Percentiles rank a stretch among this genome's conserved stretches.
These are phyloP conservation scores for Camponotus fellah DNA, from an alignment of 2,888 invertebrate species.

Conservation along the genomic window DNA sequence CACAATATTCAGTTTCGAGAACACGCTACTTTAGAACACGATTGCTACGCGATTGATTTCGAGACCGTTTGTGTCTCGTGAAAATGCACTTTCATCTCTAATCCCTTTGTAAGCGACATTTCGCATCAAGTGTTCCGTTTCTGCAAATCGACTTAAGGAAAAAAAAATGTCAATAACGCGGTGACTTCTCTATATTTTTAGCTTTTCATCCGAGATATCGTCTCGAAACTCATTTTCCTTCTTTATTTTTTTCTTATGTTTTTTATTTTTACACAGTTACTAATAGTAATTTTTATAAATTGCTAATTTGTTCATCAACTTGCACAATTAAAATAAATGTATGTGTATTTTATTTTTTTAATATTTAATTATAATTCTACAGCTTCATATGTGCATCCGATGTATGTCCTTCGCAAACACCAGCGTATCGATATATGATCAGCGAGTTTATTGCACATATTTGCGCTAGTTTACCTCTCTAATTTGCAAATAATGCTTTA, in stretches of 20 bases:
- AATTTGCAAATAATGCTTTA: slow-evolving; percentile 6
- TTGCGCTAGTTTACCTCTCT: background rate
- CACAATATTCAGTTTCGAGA: background rate
- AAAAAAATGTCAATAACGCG: background rate
- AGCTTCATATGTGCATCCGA: background rate
- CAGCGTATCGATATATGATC: background rate
- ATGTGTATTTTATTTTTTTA: background rate
- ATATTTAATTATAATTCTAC: background rate
- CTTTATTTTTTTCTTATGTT: background rate
- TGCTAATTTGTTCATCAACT: background rate
- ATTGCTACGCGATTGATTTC: background rate
- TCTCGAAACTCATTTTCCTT: background rate
- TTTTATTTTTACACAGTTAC: background rate
- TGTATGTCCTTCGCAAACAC: background rate
- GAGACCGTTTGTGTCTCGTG: slow-evolving; percentile 14
- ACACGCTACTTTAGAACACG: slow-evolving; percentile 10
- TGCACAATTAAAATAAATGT: background rate
- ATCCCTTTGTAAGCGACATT: slow-evolving; percentile 17
- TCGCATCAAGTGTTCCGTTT: slow-evolving; percentile 1
- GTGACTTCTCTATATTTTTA: slow-evolving; percentile 16
- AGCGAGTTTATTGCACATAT: background rate
- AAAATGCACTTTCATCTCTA: slow-evolving; percentile 4
- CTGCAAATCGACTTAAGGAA: background rate
- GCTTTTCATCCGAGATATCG: background rate
- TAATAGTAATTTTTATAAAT: background rate